phyloP scores from a whole-genome alignment of 1,140 invertebrate species.

The Drosophila arawakana region DNA sequence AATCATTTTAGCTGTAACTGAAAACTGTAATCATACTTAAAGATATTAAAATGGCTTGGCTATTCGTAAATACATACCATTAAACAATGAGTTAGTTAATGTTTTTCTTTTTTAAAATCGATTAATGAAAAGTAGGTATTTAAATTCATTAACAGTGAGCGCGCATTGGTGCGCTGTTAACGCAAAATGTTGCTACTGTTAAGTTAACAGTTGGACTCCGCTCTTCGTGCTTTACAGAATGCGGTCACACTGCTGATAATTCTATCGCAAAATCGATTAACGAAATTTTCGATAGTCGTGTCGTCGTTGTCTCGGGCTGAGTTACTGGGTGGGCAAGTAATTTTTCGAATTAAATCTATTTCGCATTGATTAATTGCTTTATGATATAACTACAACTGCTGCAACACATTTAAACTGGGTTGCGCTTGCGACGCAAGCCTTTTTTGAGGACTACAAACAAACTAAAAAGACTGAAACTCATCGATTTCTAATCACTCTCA shows the following conservation, averaged over 20 bases:
- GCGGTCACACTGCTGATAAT: constrained; percentile 19
- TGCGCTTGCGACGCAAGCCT: constrained; percentile 53
- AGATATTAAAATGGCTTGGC: constrained; percentile 79
- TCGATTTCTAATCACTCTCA: constrained; percentile 74
- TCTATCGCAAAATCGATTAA: constrained; percentile 22
- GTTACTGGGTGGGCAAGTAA: constrained; percentile 61
- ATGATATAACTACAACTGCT: constrained; percentile 56
- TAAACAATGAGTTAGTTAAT: constrained; percentile 19
- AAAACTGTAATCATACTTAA: constrained; percentile 77
- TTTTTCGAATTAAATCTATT: constrained; percentile 68
- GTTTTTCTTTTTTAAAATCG: constrained; percentile 11
- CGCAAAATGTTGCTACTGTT: not conserved
- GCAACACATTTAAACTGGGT: constrained; percentile 43
- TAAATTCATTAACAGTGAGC: not conserved
- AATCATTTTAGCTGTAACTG: constrained; percentile 76
- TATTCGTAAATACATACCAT: constrained; percentile 63
- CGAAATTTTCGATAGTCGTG: constrained; percentile 45
- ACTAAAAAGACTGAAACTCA: constrained; percentile 73
- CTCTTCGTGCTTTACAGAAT: not conserved
- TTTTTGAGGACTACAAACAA: constrained; percentile 52
- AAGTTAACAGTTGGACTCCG: not conserved
- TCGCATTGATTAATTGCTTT: constrained; percentile 69
- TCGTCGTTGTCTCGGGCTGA: constrained; percentile 77
- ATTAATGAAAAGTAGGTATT: not conserved
- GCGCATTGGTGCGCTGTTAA: not conserved